Conservation (phyloP, 2,797 vertebrate genomes). For the Trematomus bernacchii region DNA sequence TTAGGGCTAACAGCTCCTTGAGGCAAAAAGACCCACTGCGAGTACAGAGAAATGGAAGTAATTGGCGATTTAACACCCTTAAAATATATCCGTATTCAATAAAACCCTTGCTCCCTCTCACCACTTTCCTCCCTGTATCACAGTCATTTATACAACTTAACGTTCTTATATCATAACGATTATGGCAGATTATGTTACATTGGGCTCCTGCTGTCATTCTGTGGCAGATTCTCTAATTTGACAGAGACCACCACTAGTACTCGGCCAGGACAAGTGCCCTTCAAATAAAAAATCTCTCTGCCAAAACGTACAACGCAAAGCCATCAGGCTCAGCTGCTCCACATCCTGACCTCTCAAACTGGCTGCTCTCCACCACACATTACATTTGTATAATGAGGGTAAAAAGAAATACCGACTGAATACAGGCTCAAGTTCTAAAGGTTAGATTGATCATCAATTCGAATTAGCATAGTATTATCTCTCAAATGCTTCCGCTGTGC, state of each 20-base stretch:
- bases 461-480: constrained; percentile 13
- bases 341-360: constrained; percentile 64
- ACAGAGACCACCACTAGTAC: constrained; percentile 58
- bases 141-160: constrained; percentile 10
- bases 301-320: constrained; percentile 56
- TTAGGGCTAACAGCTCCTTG: neutral
- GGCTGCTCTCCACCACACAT: constrained; percentile 65
- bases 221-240: constrained; percentile 36
- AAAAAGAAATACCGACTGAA: constrained; percentile 13
- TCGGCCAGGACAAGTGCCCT: constrained; percentile 67
- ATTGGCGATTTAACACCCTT: neutral
- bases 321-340: constrained; percentile 63
- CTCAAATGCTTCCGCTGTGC: constrained; percentile 17
- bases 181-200: constrained; percentile 28
- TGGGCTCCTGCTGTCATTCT: constrained; percentile 44
- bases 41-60: neutral
- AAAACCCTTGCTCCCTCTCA: neutral
- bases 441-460: constrained; percentile 44
- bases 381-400: constrained; percentile 66
- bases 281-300: constrained; percentile 57
- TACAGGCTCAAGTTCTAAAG: constrained; percentile 55
- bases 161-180: constrained; percentile 5
- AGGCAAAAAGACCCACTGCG: constrained; percentile 7
- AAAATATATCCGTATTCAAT: constrained; percentile 10
- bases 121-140: neutral